Evolutionary conservation across 1,140 invertebrate species (phyloP), one percentile per base, ranked within the genome.

Genomic region (Tetragonula clypearis): DNA sequence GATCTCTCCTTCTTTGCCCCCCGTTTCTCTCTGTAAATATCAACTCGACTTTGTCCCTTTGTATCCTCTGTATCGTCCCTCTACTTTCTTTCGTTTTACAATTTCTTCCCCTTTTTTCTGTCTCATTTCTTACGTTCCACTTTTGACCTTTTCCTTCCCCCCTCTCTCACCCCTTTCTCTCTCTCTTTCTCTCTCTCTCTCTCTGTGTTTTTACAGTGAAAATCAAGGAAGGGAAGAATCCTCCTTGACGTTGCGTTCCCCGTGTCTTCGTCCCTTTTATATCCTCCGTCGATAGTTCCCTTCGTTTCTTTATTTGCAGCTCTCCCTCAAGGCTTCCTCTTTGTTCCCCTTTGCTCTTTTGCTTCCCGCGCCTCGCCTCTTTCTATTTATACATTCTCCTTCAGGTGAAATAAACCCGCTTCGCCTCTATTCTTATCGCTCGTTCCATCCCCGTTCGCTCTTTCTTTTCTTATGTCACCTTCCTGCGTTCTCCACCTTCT

Each of bases 391-490:
- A 78, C 30, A 30, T 66, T 23, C n/a, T 62, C 0, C 19, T 30
- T 12, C 11, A 17, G 17, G n/a, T n/a, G 76, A 66, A 78, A 65
- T 78, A 79, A 79, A 79, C n/a, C n/a, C 49, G 23, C 17, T 78
- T 49, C 41, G 60, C n/a, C 5, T 55, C n/a, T 53, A 78, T 78
- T 78, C 76, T 78, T 78, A 53, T 65, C 76, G 23, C 23, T 65
- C 23, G 8, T n/a, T 49, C 14, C 19, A 49, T 49, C 23, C 21
- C 21, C 14, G 5, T 21, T 14, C 53, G 1, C 19, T n/a, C 26
- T 69, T 11, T 65, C 71, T 26, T 15, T 2, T 21, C 49, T 75
- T 55, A 26, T 68, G 53, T 79, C 78, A 69, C 66, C 53, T 26
- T 19, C 11, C 1, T 62, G 14, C 41, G 21, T 41, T 19, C 23